These are phyloP conservation scores for Mastacembelus armatus DNA, from an alignment of 2,797 vertebrate species.

Conservation along the genomic window DNA sequence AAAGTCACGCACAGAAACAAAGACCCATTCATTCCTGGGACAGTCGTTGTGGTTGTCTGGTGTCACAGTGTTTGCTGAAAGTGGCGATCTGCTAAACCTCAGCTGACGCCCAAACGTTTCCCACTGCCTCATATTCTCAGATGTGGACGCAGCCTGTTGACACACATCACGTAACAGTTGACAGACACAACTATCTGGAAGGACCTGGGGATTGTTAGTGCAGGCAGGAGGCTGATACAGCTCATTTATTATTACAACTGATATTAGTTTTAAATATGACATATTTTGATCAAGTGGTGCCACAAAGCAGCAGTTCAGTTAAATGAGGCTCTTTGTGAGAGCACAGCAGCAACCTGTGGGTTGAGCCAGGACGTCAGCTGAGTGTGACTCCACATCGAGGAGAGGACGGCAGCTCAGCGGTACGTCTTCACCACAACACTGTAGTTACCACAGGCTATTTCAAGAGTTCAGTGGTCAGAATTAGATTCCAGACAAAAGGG, in stretches of 20 bases:
- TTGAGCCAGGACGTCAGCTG: slow-evolving; percentile 28
- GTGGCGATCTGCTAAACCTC: not conserved
- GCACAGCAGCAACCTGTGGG: slow-evolving; percentile 33
- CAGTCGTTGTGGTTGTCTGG: slow-evolving; percentile 6
- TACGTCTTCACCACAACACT: slow-evolving; percentile 19
- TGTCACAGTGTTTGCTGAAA: not conserved
- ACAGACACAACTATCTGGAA: not conserved
- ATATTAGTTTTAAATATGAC: not conserved
- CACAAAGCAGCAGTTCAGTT: not conserved
- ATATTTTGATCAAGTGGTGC: not conserved
- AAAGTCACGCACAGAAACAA: too few species aligned
- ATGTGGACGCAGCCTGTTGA: not conserved
- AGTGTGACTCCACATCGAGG: slow-evolving; percentile 26
- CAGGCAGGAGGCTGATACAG: slow-evolving; percentile 5
- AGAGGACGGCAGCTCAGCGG: slow-evolving; percentile 35
- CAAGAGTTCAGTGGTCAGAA: not conserved
- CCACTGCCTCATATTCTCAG: not conserved
- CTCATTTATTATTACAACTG: not conserved
- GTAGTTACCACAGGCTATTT: not conserved
- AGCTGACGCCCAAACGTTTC: slow-evolving; percentile 10
- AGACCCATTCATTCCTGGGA: not conserved
- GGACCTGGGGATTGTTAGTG: not conserved
- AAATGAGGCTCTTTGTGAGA: slow-evolving; percentile 53
- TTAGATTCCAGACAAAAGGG: not conserved
- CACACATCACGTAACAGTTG: not conserved